These are phyloP conservation scores for Mesopsocus fuscifrons DNA, from an alignment of 2,888 invertebrate species.

Conservation along the genomic window DNA sequence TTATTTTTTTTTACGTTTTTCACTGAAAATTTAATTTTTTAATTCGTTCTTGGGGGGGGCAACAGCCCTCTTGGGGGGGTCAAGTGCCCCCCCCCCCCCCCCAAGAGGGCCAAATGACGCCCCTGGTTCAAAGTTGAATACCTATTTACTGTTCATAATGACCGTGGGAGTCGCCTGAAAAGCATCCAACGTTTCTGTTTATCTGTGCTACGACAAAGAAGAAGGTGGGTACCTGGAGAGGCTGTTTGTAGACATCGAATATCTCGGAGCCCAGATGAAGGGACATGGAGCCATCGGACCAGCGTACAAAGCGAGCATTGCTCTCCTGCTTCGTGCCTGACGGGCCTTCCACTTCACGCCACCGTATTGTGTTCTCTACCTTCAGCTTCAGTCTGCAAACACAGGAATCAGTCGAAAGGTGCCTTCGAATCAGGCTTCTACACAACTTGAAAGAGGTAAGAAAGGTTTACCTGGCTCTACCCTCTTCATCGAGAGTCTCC, in stretches of 20 bases:
- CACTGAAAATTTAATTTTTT: no score
- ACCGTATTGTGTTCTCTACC: slow-evolving; percentile 95
- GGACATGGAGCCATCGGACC: slow-evolving; percentile 98
- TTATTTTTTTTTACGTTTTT: no score
- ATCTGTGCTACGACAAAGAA: no score
- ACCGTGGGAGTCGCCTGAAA: no score
- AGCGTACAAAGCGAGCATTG: slow-evolving; percentile 85
- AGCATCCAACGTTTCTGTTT: no score
- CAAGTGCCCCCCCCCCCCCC: not conserved
- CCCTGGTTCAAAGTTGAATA: not conserved
- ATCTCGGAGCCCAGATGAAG: slow-evolving; percentile 93
- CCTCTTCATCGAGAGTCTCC: slow-evolving; percentile 94
- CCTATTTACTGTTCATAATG: no score
- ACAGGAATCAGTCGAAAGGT: no score
- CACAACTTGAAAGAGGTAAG: no score
- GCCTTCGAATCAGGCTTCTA: no score
- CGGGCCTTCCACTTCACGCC: slow-evolving; percentile 69
- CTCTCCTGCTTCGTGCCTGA: slow-evolving; percentile 75
- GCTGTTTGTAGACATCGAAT: slow-evolving; percentile 92
- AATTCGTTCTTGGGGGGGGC: no score
- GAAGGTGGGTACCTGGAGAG: slow-evolving; percentile 65
- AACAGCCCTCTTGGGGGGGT: no score
- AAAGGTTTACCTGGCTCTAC: slow-evolving; percentile 75
- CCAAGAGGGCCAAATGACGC: not conserved
- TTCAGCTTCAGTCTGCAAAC: slow-evolving; percentile 61